Evolutionary conservation across 2,113 vertebrate species (phyloP), one percentile per base, ranked within the genome.

Genomic region (Thunnus maccoyii): DNA sequence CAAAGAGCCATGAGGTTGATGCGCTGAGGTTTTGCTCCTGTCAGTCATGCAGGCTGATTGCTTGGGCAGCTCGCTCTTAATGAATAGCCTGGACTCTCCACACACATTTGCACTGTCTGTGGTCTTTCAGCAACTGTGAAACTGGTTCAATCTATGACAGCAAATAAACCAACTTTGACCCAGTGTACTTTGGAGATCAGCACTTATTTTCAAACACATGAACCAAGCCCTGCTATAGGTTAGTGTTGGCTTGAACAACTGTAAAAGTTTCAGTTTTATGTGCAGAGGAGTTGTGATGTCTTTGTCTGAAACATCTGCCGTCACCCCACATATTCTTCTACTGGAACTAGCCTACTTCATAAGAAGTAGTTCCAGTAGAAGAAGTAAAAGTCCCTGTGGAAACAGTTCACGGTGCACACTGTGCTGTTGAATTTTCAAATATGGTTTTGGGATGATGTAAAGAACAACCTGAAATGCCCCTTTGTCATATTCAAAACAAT

Each of bases 41-140:
- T 88, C 88, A 82, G 82, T 88, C 84, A 78, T 20, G 71, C 20
- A 50, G 50, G 32, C 69, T 73, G 84, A 86, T 91, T 76, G 66
- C 83, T 83, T 86, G 61, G 86, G 78, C 77, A 58, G 70, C 55
- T 77, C 13, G 6, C 52, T 72, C 36, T 52, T 76, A 72, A 86
- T 80, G 68, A 86, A 75, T 17, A 36, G 64, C 64, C 55, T 78
- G 27, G 32, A 86, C 62, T 60, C 66, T 75, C 70, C 18, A 1
- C 62, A 73, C 69, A 63, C 60, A 62, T 66, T 60, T 66, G 44
- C 41, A 32, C n/a, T 3, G 41, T 55, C 57, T 55, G 65, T 10
- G 15, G 27, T 32, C 22, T 22, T 22, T 22, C 6, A 83, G 16
- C 41, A 25, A 57, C 50, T 70, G 64, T 51, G 25, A 54, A 2